Conservation (phyloP, 2,888 invertebrate genomes). For the Mycogona germanica region DNA sequence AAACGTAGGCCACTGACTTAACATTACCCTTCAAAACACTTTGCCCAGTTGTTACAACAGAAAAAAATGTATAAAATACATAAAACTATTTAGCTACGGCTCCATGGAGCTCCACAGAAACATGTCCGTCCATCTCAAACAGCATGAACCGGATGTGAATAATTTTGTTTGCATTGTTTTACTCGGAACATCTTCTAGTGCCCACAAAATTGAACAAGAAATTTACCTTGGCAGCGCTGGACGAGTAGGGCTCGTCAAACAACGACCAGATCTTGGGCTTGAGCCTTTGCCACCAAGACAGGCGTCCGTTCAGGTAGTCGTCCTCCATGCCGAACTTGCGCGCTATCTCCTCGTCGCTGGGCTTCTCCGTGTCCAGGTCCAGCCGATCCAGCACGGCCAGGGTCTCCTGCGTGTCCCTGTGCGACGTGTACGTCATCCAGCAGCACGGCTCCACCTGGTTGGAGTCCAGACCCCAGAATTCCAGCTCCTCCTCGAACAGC, state of each 20-base stretch:
- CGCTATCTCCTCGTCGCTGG: slow-evolving; percentile 94
- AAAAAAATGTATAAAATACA: no score
- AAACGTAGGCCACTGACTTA: no score
- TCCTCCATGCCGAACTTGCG: slow-evolving; percentile 95
- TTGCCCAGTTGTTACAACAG: no score
- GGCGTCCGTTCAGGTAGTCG: slow-evolving; percentile 77
- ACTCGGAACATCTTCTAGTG: no score
- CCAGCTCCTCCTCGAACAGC: slow-evolving; percentile 95
- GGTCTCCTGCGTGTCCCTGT: slow-evolving; percentile 98
- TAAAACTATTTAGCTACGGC: no score
- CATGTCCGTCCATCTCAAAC: no score
- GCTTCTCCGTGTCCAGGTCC: slow-evolving; percentile 95
- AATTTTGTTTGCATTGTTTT: no score
- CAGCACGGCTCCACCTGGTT: slow-evolving; percentile 99
- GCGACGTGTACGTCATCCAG: slow-evolving; percentile 96
- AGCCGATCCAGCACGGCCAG: slow-evolving; percentile 92
- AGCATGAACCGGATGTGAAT: no score
- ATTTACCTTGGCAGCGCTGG: slow-evolving; percentile 85
- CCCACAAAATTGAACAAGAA: no score
- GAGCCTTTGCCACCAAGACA: slow-evolving; percentile 92
- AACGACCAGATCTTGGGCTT: slow-evolving; percentile 98
- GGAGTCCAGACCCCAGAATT: slow-evolving; percentile 98
- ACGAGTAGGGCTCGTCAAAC: slow-evolving; percentile 98
- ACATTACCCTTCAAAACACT: no score
- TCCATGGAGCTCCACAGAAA: no score